Base-by-base conservation (phyloP, 2,113 vertebrate genomes). In the Scolopax mira region DNA sequence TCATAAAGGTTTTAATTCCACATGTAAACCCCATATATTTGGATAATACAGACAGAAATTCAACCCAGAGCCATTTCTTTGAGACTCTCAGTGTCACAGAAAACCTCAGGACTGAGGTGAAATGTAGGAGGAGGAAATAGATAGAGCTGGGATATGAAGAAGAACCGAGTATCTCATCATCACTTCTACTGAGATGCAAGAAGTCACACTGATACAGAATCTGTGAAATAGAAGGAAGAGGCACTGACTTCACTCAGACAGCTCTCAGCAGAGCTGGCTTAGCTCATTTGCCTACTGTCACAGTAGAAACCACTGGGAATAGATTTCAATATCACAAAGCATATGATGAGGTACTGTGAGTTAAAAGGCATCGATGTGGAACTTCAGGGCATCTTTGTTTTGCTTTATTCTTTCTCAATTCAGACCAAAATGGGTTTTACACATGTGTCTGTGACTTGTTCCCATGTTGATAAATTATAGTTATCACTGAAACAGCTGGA, bases 401-500 rank as follows among this genome's bases (percentile, higher is more conserved):
- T 78, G 9, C 27, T 85, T 71, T 58, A 71, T 3, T 66, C 33
- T 55, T 77, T 52, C 35, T 82, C 55, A 70, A 8, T 52, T 42
- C 57, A 88, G 49, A 60, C 7, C 22, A 93, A 93, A 94, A 58
- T 24, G 19, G 65, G 37, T 44, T 84, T 97, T 62, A 89, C 39
- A 70, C 35, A 92, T 46, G 39, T 54, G 30, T 31, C 31, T 87
- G 9, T 64, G 39, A 90, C 57, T 85, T 80, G 73, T 49, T 91
- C 74, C 41, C 82, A 69, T 17, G 57, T 7, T 89, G 67, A 93
- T 79, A 92, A 95, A 95, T 91, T 88, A 79, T 55, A 95, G 90
- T 92, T 87, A 93, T 69, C 55, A 94, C 65, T 95, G 44, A 85
- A 97, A 92, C 52, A 93, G 55, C 85, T 97, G 95, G 58, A 94